phyloP scores from a whole-genome alignment of 1,140 invertebrate species.

The Nymphalis io region DNA sequence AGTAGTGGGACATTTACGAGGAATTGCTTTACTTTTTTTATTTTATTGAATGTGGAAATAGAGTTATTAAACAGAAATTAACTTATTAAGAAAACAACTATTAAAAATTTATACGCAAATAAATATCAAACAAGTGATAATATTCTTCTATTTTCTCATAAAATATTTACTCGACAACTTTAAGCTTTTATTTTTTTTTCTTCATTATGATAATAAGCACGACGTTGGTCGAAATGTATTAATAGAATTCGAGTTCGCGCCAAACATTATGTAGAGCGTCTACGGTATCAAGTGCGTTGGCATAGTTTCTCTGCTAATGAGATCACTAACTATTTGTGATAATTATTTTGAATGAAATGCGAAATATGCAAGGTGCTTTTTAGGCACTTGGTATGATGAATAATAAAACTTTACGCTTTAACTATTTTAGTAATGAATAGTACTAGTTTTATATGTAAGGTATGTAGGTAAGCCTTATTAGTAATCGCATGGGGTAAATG shows the following conservation, averaged over 20 bases:
- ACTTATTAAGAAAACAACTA: too few species aligned
- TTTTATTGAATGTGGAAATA: too few species aligned
- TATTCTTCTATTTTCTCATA: too few species aligned
- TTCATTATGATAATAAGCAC: slow-evolving; percentile 6
- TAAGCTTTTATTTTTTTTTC: slow-evolving; percentile 1
- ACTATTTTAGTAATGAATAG: too few species aligned
- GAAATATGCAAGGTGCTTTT: neutral
- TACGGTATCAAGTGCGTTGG: slow-evolving; percentile 13
- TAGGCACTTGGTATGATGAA: neutral
- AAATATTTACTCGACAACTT: neutral
- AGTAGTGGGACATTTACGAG: too few species aligned
- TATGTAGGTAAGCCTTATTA: too few species aligned
- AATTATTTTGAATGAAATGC: slow-evolving; percentile 17
- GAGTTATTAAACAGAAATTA: too few species aligned
- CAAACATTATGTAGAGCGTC: slow-evolving; percentile 28
- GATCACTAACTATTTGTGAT: slow-evolving; percentile 14
- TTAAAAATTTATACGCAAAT: too few species aligned
- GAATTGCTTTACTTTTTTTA: too few species aligned
- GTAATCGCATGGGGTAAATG: too few species aligned
- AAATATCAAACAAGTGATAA: too few species aligned
- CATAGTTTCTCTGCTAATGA: slow-evolving; percentile 22
- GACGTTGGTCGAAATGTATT: slow-evolving; percentile 60
- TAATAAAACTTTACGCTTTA: neutral
- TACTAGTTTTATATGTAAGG: too few species aligned
- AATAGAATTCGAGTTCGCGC: slow-evolving; percentile 44